Conservation (phyloP, 2,113 vertebrate genomes). For the Plectropomus leopardus region DNA sequence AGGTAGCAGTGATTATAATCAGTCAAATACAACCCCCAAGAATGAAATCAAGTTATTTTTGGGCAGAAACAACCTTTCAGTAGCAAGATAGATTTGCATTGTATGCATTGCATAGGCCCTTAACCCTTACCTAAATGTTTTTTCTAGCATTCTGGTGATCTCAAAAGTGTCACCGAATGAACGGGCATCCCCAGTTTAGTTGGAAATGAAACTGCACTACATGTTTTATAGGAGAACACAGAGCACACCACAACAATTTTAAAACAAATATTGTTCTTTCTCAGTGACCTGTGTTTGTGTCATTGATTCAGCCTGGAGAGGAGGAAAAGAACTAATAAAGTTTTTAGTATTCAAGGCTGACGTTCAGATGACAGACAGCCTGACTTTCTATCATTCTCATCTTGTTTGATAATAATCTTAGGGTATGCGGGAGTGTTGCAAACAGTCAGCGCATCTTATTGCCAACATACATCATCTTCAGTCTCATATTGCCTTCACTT, state of each 20-base stretch:
- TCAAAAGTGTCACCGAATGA: too few species aligned
- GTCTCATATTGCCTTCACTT: not conserved
- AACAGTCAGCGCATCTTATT: not conserved
- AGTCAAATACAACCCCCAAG: too few species aligned
- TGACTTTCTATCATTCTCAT: not conserved
- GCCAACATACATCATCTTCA: not conserved
- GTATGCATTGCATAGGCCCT: too few species aligned
- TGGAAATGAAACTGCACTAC: too few species aligned
- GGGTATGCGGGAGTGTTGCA: not conserved
- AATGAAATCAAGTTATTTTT: too few species aligned
- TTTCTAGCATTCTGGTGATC: too few species aligned
- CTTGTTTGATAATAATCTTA: not conserved
- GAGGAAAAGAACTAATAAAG: not conserved
- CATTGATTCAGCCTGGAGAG: not conserved
- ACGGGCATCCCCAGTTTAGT: too few species aligned
- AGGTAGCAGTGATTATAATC: too few species aligned
- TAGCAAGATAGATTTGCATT: too few species aligned
- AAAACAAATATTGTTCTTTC: not conserved
- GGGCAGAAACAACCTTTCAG: too few species aligned
- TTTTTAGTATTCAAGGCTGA: constrained; percentile 10
- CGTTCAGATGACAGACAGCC: not conserved
- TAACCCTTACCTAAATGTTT: too few species aligned
- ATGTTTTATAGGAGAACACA: not conserved
- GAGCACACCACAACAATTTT: not conserved
- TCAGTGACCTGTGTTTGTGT: not conserved